Evolutionary conservation across 2,888 invertebrate species (phyloP), one percentile per base, ranked within the genome.

Genomic region (Plutella xylostella): DNA sequence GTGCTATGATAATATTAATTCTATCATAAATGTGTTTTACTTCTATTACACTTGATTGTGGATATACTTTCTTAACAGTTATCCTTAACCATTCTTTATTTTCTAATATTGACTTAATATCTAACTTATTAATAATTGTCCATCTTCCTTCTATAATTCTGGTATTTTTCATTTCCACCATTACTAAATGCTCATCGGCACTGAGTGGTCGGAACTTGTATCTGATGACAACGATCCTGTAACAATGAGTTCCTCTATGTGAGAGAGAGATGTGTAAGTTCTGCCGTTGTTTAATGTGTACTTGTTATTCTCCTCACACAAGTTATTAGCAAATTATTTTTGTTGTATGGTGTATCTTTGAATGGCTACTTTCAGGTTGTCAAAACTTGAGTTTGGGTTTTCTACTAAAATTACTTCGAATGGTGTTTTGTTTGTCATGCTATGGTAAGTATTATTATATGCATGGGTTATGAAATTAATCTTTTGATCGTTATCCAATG

Each of bases 191-290:
- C 39, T 50, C 49, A 11, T 37, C 20, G 12, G 37, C 25, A n/a
- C 25, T 18, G 22, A 39, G 14, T 17, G 40, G 28, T 42, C 35
- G 28, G 44, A 50, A 48, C 18, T 46, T 47, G 37, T 42, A 50
- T 44, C 45, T 46, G 35, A 44, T 18, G 31, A 17, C 14, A 35
- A 42, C 3, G 42, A 40, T 6, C 39, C 45, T 51, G 48, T 22
- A 48, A 51, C 47, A 47, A 45, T 11, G 22, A 48, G 45, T 50
- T 48, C 48, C 28, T 50, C 47, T 30, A 48, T 22, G 18, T 48
- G 50, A 45, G 46, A n/a, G n/a, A n/a, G n/a, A n/a, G n/a, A n/a
- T n/a, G n/a, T n/a, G n/a, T n/a, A 50, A 21, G 30, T 42, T 41
- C 22, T 39, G 3, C 44, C 47, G 39, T 50, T 47, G 22, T 15